Conservation (phyloP, 2,113 vertebrate genomes). For the Monarcha castaneiventris region DNA sequence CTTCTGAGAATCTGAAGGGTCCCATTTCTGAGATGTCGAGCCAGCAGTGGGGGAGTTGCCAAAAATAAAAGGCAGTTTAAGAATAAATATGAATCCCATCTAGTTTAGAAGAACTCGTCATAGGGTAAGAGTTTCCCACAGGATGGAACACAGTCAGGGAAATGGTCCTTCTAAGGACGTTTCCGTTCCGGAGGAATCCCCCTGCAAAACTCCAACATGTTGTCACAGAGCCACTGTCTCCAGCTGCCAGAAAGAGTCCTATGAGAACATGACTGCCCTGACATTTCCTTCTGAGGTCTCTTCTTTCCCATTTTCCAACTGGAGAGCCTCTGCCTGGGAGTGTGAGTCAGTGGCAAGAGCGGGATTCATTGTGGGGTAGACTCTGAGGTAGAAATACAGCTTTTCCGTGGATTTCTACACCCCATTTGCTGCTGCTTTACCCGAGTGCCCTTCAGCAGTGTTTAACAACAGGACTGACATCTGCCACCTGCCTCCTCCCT, state of each 20-base stretch:
- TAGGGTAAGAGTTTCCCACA: conserved; percentile 66
- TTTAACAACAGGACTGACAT: not conserved
- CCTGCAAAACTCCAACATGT: conserved; percentile 15
- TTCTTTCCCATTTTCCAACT: conserved; percentile 46
- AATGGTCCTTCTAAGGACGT: conserved; percentile 24
- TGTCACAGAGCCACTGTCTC: not conserved
- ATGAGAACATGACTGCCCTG: conserved; percentile 52
- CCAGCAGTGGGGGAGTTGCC: conserved; percentile 42
- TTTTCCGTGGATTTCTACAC: not conserved
- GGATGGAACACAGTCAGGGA: not conserved
- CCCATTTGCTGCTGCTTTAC: not conserved
- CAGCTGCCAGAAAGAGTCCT: conserved; percentile 45
- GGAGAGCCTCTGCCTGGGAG: not conserved
- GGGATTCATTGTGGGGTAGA: not conserved
- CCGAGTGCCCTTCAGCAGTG: not conserved
- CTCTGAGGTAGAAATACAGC: not conserved
- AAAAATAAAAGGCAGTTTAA: conserved; percentile 46
- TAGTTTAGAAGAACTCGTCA: conserved; percentile 48
- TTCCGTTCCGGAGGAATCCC: conserved; percentile 52
- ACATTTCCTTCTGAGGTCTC: conserved; percentile 54
- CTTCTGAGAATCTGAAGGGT: conserved; percentile 57
- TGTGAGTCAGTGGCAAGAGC: not conserved
- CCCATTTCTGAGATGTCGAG: conserved; percentile 19
- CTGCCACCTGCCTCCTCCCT: not conserved
- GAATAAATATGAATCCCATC: conserved; percentile 52